Percentiles rank a stretch among this genome's conserved stretches.
phyloP scores from a whole-genome alignment of 2,888 invertebrate genomes.

The Hydrotaea diabolus region DNA sequence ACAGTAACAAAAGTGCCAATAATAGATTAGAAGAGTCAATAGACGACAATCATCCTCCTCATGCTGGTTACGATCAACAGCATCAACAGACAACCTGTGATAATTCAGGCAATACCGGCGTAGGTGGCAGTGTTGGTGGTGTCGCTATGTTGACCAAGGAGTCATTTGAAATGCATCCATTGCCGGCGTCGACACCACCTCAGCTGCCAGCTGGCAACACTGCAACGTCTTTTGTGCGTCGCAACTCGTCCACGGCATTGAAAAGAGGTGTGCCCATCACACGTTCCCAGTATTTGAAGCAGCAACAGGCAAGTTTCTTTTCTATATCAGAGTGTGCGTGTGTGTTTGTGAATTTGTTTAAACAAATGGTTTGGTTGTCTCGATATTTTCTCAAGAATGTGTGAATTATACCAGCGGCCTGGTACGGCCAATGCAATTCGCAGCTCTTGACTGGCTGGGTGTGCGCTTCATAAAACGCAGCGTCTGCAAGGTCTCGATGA shows the following conservation, averaged over 20 bases:
- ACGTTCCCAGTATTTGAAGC: conserved; percentile 77
- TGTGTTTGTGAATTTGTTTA: not conserved
- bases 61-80: conserved; percentile 28
- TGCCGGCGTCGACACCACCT: not conserved
- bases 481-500: conserved; percentile 55
- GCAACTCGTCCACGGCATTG: conserved; percentile 68
- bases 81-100: conserved; percentile 29
- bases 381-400: too few relatives aligned
- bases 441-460: not conserved
- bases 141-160: not conserved
- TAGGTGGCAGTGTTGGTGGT: too few relatives aligned
- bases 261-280: conserved; percentile 75
- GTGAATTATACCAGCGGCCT: not conserved
- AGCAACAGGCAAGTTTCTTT: conserved; percentile 79
- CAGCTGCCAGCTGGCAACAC: not conserved
- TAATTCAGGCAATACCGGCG: conserved; percentile 45
- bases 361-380: not conserved
- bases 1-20: conserved; percentile 58
- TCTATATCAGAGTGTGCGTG: not conserved
- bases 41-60: conserved; percentile 39
- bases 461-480: conserved; percentile 40
- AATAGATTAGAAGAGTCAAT: conserved; percentile 16
- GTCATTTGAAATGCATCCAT: not conserved
- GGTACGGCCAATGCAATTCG: not conserved
- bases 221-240: conserved; percentile 42